A percentile compares a stretch with the other conserved stretches of the same genome.
Evolutionary conservation across 30 jellyfish, hydroid and myxozoan species (phyloP).

Genomic region (Morbakka virulenta): DNA sequence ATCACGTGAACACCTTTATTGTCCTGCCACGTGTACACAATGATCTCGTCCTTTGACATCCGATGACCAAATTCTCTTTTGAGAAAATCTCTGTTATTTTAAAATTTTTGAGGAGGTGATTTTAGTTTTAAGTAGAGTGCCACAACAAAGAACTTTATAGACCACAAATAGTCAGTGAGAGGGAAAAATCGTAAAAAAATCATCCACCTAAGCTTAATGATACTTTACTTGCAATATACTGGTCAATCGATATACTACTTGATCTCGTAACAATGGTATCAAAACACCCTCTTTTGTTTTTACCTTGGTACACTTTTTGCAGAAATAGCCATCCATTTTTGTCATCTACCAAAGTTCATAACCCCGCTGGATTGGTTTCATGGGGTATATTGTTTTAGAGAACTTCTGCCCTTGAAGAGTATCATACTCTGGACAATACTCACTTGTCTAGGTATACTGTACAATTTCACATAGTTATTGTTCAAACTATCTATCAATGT

Average conservation of each 20-base stretch:
- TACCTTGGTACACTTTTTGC: slow-evolving; percentile 68
- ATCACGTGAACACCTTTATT: slow-evolving; percentile 22
- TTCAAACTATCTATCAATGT: slow-evolving; percentile 58
- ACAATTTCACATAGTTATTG: slow-evolving; percentile 36
- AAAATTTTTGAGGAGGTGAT: slow-evolving; percentile 9
- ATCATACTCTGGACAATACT: slow-evolving; percentile 76
- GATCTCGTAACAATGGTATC: slow-evolving; percentile 17
- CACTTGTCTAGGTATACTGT: slow-evolving; percentile 30
- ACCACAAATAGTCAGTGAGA: slow-evolving; percentile 10
- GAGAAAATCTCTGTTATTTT: slow-evolving; percentile 12
- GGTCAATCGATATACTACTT: slow-evolving; percentile 28
- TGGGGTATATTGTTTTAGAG: slow-evolving; percentile 70
- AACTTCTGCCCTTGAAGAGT: slow-evolving; percentile 66
- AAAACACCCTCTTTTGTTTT: slow-evolving; percentile 6
- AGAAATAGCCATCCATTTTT: slow-evolving; percentile 68
- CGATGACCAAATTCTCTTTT: slow-evolving; percentile 46
- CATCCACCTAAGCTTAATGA: slow-evolving; percentile 45
- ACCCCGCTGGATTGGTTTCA: slow-evolving; percentile 76
- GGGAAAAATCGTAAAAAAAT: slow-evolving; percentile 42
- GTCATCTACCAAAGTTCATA: slow-evolving; percentile 71
- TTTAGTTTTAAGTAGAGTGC: slow-evolving; percentile 22
- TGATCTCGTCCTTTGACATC: slow-evolving; percentile 27
- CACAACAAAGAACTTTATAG: not conserved
- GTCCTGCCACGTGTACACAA: slow-evolving; percentile 55
- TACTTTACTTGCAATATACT: slow-evolving; percentile 35